A percentile compares a stretch with the other conserved stretches of the same genome.
Evolutionary conservation across 2,113 vertebrate genomes (phyloP).

Genomic region (Centropristis striata): DNA sequence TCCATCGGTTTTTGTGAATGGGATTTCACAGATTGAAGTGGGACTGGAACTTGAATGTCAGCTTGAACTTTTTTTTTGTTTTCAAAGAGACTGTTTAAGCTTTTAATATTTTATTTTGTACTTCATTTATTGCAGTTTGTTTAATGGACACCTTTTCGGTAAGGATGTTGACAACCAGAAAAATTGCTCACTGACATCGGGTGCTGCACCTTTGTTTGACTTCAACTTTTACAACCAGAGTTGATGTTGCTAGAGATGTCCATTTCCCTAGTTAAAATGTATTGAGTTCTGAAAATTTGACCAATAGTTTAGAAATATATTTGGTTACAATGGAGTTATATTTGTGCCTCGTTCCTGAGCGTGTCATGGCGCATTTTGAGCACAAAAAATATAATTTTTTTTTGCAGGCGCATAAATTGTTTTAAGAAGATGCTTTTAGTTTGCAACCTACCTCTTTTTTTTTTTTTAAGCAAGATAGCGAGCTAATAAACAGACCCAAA

Average conservation of each 20-base stretch:
- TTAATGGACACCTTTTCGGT: conserved; percentile 53
- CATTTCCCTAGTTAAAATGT: conserved; percentile 33
- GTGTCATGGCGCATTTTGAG: conserved; percentile 24
- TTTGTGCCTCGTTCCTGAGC: conserved; percentile 12
- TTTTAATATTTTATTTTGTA: conserved; percentile 65
- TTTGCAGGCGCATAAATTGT: background rate
- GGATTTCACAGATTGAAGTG: conserved; percentile 79
- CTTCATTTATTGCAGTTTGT: conserved; percentile 72
- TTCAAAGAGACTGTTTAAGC: conserved; percentile 69
- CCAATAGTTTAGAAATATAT: conserved; percentile 51
- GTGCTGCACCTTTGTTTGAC: conserved; percentile 71
- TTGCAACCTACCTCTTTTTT: too few species aligned
- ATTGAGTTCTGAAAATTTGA: conserved; percentile 46
- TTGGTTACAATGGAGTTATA: conserved; percentile 27
- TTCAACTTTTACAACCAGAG: conserved; percentile 29
- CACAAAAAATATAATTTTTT: conserved; percentile 6
- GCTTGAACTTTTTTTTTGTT: conserved; percentile 60
- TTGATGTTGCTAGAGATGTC: conserved; percentile 54
- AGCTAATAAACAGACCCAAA: too few species aligned
- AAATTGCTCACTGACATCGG: conserved; percentile 61
- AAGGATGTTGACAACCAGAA: conserved; percentile 57
- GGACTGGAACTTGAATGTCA: conserved; percentile 85
- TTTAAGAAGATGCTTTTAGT: background rate
- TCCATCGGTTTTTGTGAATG: conserved; percentile 79
- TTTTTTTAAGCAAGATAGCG: too few species aligned